Percentiles rank a stretch among this genome's conserved stretches.
These are phyloP conservation scores for Sturmia bella DNA, from an alignment of 2,888 invertebrate species.

Conservation along the genomic window DNA sequence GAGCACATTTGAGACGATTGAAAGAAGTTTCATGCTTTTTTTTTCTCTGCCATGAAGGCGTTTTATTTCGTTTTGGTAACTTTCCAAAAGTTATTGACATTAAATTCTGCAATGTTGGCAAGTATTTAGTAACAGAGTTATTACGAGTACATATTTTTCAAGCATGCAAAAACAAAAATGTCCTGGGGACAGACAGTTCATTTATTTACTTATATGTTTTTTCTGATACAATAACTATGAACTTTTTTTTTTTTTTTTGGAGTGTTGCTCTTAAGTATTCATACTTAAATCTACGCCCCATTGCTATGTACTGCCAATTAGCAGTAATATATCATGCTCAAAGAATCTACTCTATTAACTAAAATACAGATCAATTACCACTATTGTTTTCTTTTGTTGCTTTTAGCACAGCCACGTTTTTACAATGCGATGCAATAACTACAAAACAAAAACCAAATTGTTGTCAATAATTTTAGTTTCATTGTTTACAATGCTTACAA, in stretches of 20 bases:
- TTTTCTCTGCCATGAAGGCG: slow-evolving; percentile 1
- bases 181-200: too few relatives aligned
- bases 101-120: neutral
- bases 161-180: neutral
- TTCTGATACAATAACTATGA: too few relatives aligned
- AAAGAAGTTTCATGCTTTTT: slow-evolving; percentile 7
- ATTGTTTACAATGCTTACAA: slow-evolving; percentile 41
- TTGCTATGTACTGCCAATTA: too few relatives aligned
- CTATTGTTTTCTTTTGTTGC: too few relatives aligned
- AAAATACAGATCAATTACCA: too few relatives aligned
- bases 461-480: slow-evolving; percentile 18
- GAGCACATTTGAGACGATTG: slow-evolving; percentile 10
- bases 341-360: too few relatives aligned
- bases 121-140: neutral
- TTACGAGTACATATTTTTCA: neutral
- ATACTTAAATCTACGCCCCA: too few relatives aligned
- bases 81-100: slow-evolving; percentile 41
- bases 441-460: slow-evolving; percentile 1
- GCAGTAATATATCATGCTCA: too few relatives aligned
- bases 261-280: too few relatives aligned
- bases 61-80: slow-evolving; percentile 5
- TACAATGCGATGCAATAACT: slow-evolving; percentile 14
- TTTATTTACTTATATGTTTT: too few relatives aligned
- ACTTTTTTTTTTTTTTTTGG: too few relatives aligned
- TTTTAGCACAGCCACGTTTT: neutral